These are phyloP conservation scores for Lytechinus pictus DNA, from an alignment of 35 echinoderm and acorn worm species.

Conservation along the genomic window DNA sequence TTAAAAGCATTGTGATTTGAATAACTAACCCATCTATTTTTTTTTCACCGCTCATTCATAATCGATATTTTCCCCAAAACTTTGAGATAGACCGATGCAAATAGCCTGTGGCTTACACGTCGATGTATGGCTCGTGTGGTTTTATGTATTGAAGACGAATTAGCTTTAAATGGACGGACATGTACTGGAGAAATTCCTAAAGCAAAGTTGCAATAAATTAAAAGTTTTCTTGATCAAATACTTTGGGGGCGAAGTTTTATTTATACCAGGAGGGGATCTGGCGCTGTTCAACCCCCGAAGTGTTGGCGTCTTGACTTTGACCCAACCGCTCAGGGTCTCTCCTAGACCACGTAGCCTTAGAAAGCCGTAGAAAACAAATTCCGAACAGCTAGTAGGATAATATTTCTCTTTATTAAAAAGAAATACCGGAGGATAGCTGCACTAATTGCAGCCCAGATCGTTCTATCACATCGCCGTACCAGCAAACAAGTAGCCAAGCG, in stretches of 20 bases:
- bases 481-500: neutral
- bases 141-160: neutral
- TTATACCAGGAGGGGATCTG: neutral
- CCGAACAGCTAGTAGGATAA: neutral
- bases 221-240: neutral
- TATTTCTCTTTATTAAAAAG: neutral
- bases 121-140: neutral
- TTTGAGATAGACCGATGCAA: neutral
- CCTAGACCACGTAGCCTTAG: neutral
- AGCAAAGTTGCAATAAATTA: neutral
- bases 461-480: neutral
- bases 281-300: neutral
- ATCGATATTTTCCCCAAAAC: neutral
- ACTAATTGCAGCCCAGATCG: neutral
- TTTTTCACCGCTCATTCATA: neutral
- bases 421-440: neutral
- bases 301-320: neutral
- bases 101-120: neutral
- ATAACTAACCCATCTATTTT: slow-evolving; percentile 11
- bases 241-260: neutral
- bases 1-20: slow-evolving; percentile 14
- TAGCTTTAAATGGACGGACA: neutral
- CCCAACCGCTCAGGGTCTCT: neutral
- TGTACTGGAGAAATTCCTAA: neutral
- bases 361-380: neutral